Conservation (phyloP, 1,140 invertebrate genomes). For the Sipha flava region DNA sequence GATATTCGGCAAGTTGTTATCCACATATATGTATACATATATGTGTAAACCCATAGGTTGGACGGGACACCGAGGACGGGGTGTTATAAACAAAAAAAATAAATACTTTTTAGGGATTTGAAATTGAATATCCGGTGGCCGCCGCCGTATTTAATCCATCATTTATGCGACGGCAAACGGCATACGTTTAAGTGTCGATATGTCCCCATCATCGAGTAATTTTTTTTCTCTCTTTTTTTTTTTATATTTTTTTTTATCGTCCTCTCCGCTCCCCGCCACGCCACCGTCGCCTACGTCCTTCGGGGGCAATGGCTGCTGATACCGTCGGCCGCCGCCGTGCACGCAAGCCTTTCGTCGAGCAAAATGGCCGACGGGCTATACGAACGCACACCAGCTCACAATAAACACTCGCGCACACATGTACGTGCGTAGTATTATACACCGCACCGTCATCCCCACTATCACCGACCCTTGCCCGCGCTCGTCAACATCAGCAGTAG, state of each 20-base stretch:
- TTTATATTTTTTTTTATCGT: not conserved
- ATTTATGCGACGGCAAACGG: constrained; percentile 27
- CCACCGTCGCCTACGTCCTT: too few species aligned
- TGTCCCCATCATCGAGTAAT: constrained; percentile 21
- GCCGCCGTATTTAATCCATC: constrained; percentile 24
- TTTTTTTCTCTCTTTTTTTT: not conserved
- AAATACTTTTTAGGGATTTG: not conserved
- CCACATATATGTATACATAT: too few species aligned
- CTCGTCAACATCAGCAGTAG: not conserved
- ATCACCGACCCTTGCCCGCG: not conserved
- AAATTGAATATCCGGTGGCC: constrained; percentile 14
- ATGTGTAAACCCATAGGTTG: too few species aligned
- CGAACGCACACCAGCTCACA: not conserved
- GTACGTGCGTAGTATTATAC: not conserved
- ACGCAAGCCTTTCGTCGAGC: constrained; percentile 8
- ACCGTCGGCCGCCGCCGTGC: not conserved
- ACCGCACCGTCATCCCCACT: not conserved
- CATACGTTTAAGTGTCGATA: constrained; percentile 32
- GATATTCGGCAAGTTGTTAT: not conserved
- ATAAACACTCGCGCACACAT: not conserved
- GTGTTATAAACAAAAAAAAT: not conserved
- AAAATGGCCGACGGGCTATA: not conserved
- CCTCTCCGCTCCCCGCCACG: not conserved
- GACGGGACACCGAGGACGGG: not conserved
- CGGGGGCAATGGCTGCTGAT: constrained; percentile 14